phyloP scores from a whole-genome alignment of 2,797 vertebrate species.

The Gymnothorax reevesii region DNA sequence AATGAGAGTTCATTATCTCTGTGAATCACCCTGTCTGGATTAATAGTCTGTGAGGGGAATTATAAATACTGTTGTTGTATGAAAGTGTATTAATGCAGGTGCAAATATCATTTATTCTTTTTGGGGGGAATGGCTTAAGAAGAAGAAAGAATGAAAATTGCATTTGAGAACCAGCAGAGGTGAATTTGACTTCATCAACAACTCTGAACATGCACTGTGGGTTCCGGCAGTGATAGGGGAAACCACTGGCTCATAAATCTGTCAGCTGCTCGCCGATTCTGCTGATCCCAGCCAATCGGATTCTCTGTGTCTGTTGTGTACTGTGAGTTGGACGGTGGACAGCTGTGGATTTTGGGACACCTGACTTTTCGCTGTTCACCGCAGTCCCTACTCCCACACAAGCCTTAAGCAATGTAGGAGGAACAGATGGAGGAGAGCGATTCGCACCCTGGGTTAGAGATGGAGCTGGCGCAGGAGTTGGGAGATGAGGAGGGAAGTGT shows the following conservation, averaged over 20 bases:
- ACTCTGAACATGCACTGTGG: not conserved
- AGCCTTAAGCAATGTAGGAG: not conserved
- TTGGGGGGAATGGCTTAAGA: not conserved
- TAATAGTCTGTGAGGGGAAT: not conserved
- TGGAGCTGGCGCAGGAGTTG: not conserved
- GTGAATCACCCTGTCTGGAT: not conserved
- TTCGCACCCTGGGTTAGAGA: not conserved
- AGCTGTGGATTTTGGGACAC: constrained; percentile 9
- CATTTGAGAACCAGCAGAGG: not conserved
- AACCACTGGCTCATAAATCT: not conserved
- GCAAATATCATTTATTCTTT: not conserved
- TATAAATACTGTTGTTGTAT: not conserved
- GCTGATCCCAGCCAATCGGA: not conserved
- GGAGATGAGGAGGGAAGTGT: not conserved
- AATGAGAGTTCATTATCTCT: not conserved
- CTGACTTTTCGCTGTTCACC: not conserved
- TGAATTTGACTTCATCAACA: not conserved
- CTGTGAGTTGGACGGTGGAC: not conserved
- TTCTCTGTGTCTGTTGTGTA: not conserved
- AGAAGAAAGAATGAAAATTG: not conserved
- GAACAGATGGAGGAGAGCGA: constrained; percentile 6
- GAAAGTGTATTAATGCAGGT: not conserved
- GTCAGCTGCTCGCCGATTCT: not conserved
- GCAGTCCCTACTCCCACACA: not conserved
- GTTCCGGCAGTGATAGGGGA: not conserved